Base-by-base conservation (phyloP, 2,113 vertebrate genomes). In the Notarius quadriscutis region DNA sequence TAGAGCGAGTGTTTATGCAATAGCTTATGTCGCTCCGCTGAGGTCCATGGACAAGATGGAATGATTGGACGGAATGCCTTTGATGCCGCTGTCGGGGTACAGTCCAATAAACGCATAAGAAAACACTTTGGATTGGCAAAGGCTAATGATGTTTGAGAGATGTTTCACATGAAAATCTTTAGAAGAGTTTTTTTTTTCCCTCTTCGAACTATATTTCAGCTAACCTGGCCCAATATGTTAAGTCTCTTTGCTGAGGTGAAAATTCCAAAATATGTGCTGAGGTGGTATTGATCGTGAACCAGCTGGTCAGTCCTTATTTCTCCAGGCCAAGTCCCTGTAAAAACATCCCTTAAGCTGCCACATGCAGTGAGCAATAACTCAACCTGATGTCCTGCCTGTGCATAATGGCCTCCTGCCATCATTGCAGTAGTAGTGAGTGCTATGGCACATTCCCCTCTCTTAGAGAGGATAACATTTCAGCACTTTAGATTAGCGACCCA, bases 401-500 rank as follows among this genome's bases (percentile, higher is more conserved):
- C 55, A 30, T 65, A 57, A 65, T 77, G 55, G 82, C 69, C 83
- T 82, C 87, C 79, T 86, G 86, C 53, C 72, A 83, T 89, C 77
- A 48, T n/a, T 58, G 80, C 75, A 62, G 67, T 22, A 30, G 55
- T n/a, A 90, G 87, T 71, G 84, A 80, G 80, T 71, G 48, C 25
- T 87, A 83, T 80, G 55, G 87, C 90, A 90, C 89, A 84, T 88
- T 72, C 87, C 90, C 91, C 88, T 79, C 91, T 89, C 87, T 88
- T 65, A 88, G 90, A 1, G 65, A 62, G 93, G 91, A 90, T 93
- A 92, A 93, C 89, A 87, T 94, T 93, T 95, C 93, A 92, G 75
- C 93, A 93, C 92, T 91, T 93, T 93, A 92, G 91, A 91, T 94
- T 89, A 91, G 89, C 85, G 84, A 90, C 91, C 91, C 92, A 88